Percentiles rank a stretch among this genome's conserved stretches.
phyloP scores from a whole-genome alignment of 2,888 invertebrate genomes.

The Thymelicus lineola region DNA sequence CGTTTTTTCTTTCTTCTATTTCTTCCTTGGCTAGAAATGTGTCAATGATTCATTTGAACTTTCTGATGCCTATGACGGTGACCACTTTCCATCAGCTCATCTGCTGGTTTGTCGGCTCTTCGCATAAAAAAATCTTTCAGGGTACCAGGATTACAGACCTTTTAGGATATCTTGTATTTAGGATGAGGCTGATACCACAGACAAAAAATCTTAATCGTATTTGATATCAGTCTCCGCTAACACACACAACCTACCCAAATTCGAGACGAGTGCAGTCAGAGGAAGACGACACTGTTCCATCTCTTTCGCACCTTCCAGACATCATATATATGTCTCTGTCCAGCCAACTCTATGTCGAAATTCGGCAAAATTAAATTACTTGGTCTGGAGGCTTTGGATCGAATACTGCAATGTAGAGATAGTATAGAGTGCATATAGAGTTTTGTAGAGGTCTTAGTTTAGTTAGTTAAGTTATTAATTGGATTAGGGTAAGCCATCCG shows the following conservation, averaged over 20 bases:
- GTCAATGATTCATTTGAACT: too few species aligned
- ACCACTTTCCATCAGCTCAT: too few species aligned
- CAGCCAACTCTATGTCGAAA: constrained; percentile 48
- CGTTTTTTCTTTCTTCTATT: too few species aligned
- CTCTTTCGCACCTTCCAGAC: constrained; percentile 39
- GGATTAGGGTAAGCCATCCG: too few species aligned
- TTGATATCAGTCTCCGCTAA: constrained; percentile 35
- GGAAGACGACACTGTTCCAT: constrained; percentile 43
- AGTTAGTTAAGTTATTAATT: too few species aligned
- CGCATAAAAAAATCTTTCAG: too few species aligned
- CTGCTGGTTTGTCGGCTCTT: too few species aligned
- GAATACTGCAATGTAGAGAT: constrained; percentile 18
- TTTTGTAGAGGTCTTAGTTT: neutral
- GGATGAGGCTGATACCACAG: too few species aligned
- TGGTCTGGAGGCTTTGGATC: constrained; percentile 25
- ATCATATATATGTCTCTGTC: constrained; percentile 41
- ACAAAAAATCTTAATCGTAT: neutral
- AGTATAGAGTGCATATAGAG: neutral
- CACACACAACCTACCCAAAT: constrained; percentile 40
- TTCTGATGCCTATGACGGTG: too few species aligned
- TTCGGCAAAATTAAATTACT: constrained; percentile 50
- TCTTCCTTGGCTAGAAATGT: too few species aligned
- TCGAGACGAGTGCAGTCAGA: constrained; percentile 49
- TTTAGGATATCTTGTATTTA: too few species aligned
- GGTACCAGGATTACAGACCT: too few species aligned